Conservation (phyloP, 2,797 vertebrate species). For the Pseudochaenichthys georgianus region DNA sequence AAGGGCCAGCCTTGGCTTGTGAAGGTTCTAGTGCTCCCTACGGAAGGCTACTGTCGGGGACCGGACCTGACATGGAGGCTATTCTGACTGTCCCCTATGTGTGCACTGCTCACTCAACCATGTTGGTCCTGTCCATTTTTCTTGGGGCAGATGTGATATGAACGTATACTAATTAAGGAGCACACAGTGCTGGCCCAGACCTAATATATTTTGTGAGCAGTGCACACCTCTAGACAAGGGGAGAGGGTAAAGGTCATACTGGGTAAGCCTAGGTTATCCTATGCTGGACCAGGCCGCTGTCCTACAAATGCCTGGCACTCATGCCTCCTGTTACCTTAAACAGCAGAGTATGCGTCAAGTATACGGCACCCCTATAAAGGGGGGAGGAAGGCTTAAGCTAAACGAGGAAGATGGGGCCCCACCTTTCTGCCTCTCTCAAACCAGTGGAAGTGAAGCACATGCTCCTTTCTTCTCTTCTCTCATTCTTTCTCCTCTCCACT, state of each 20-base stretch:
- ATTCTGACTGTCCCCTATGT: slow-evolving; percentile 52
- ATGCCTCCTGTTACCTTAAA: slow-evolving; percentile 41
- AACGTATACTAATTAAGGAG: too few species aligned
- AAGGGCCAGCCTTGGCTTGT: slow-evolving; percentile 70
- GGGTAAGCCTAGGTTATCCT: slow-evolving; percentile 69
- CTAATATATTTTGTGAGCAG: slow-evolving; percentile 73
- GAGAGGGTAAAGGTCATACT: slow-evolving; percentile 65
- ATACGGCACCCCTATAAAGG: slow-evolving; percentile 35
- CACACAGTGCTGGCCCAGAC: not conserved
- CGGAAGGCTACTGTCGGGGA: slow-evolving; percentile 75
- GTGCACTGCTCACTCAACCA: slow-evolving; percentile 77
- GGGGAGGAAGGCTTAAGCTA: slow-evolving; percentile 41
- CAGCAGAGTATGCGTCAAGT: slow-evolving; percentile 48
- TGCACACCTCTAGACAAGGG: slow-evolving; percentile 67
- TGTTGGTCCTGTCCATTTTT: not conserved
- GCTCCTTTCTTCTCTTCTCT: slow-evolving; percentile 24
- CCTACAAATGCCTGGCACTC: slow-evolving; percentile 47
- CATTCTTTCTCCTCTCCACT: slow-evolving; percentile 44
- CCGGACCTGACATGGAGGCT: slow-evolving; percentile 73
- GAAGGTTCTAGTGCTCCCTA: slow-evolving; percentile 69
- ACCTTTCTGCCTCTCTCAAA: slow-evolving; percentile 54
- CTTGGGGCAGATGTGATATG: not conserved
- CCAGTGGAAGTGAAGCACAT: slow-evolving; percentile 54
- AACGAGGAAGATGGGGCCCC: slow-evolving; percentile 28
- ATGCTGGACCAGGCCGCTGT: slow-evolving; percentile 59